A percentile compares a stretch with the other conserved stretches of the same genome.
These are phyloP conservation scores for Trachythela sp. DNA, from an alignment of 64 coral and sea anemone species.

Conservation along the genomic window DNA sequence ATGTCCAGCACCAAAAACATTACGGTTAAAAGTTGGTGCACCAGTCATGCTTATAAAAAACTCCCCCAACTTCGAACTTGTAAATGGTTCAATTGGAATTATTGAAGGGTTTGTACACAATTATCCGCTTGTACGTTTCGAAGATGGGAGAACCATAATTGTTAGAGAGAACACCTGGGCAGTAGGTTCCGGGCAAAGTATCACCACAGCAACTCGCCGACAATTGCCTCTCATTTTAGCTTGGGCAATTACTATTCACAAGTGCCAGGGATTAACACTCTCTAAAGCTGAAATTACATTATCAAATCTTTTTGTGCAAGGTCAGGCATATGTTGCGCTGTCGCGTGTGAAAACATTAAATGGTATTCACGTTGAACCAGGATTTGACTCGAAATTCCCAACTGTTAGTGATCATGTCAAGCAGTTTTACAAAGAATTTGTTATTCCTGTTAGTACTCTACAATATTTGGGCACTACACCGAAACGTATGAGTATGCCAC, in stretches of 20 bases:
- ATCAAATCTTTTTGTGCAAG: constrained; percentile 24
- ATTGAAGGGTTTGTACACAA: constrained; percentile 26
- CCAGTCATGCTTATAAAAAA: constrained; percentile 22
- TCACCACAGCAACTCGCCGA: not conserved
- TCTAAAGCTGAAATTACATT: constrained; percentile 9
- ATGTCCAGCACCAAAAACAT: constrained; percentile 27
- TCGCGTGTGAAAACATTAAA: constrained; percentile 8
- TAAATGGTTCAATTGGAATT: not conserved
- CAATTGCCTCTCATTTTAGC: constrained; percentile 24
- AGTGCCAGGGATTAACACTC: constrained; percentile 19
- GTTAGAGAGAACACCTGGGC: not conserved
- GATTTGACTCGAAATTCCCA: constrained; percentile 7
- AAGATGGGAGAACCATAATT: constrained; percentile 23
- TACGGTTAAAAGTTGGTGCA: constrained; percentile 20
- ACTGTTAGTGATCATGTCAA: not conserved
- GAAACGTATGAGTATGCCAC: not conserved
- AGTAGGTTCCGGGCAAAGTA: not conserved
- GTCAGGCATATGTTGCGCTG: constrained; percentile 31
- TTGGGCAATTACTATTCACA: constrained; percentile 33
- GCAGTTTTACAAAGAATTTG: not conserved
- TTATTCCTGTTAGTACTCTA: not conserved
- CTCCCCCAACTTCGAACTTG: constrained; percentile 11
- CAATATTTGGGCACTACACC: not conserved
- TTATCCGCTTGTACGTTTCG: constrained; percentile 36
- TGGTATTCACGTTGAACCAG: constrained; percentile 19